Evolutionary conservation across 2,888 invertebrate species (phyloP).

Genomic region (Drosophila kanekoi): DNA sequence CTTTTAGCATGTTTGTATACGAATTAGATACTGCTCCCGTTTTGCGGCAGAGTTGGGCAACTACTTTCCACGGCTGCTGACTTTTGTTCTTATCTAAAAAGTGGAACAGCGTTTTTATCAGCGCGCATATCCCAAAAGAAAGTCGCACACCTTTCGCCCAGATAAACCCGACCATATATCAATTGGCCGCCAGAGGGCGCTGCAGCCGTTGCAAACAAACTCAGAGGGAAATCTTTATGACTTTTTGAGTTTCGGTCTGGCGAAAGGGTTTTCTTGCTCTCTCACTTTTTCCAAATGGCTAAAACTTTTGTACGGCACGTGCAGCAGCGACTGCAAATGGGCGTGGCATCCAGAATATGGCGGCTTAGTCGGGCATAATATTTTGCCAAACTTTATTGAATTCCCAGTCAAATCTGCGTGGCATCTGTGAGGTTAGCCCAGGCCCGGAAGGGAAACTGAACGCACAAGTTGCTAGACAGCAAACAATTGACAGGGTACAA

Average conservation of each 20-base stretch:
- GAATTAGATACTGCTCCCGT: not conserved
- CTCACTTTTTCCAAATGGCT: conserved; percentile 25
- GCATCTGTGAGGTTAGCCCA: conserved; percentile 48
- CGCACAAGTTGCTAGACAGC: conserved; percentile 68
- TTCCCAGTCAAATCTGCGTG: conserved; percentile 73
- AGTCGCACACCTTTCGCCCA: conserved; percentile 36
- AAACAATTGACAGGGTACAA: conserved; percentile 58
- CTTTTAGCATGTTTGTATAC: not conserved
- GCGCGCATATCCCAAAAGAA: conserved; percentile 1
- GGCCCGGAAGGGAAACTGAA: conserved; percentile 23
- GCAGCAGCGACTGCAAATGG: conserved; percentile 35
- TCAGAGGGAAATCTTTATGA: conserved; percentile 70
- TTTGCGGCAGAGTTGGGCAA: not conserved
- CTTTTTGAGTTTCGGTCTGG: conserved; percentile 61
- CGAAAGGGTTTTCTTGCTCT: conserved; percentile 29
- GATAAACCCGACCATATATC: conserved; percentile 64
- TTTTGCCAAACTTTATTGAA: conserved; percentile 82
- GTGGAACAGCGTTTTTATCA: conserved; percentile 13
- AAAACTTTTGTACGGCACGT: conserved; percentile 72
- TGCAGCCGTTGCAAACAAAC: conserved; percentile 43
- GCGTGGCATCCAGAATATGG: conserved; percentile 49
- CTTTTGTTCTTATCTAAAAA: conserved; percentile 45
- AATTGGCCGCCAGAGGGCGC: conserved; percentile 68
- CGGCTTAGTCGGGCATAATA: conserved; percentile 67
- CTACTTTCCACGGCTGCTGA: conserved; percentile 9